phyloP scores from a whole-genome alignment of 2,797 vertebrate species.

The Denticeps clupeoides region DNA sequence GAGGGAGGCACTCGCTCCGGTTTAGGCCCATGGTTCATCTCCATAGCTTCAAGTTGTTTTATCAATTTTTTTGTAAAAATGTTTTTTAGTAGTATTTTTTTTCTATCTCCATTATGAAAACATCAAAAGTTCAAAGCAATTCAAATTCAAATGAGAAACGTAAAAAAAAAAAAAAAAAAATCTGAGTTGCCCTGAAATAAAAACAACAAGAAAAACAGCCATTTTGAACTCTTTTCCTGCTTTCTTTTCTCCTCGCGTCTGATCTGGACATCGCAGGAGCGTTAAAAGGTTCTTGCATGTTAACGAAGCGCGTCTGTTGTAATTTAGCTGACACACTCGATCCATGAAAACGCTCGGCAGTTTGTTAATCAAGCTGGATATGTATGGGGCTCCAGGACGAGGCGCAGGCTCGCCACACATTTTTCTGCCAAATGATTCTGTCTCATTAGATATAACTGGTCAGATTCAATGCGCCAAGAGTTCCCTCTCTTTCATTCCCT shows the following conservation, averaged over 20 bases:
- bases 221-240: too few relatives aligned
- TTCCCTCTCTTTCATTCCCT: conserved; percentile 1
- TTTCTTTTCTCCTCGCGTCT: conserved; percentile 10
- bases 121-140: too few relatives aligned
- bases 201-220: too few relatives aligned
- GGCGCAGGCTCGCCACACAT: conserved; percentile 10
- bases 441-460: conserved; percentile 5
- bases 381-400: conserved; percentile 26
- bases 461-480: neutral
- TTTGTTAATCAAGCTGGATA: conserved; percentile 56
- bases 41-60: too few relatives aligned
- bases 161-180: too few relatives aligned
- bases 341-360: conserved; percentile 46
- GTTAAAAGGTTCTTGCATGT: conserved; percentile 36
- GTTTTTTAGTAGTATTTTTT: too few relatives aligned
- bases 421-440: conserved; percentile 9
- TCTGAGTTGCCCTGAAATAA: too few relatives aligned
- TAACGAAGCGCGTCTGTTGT: conserved; percentile 41
- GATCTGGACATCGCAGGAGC: conserved; percentile 8
- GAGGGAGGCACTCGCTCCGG: too few relatives aligned
- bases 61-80: too few relatives aligned
- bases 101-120: too few relatives aligned
- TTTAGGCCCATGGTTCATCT: too few relatives aligned
- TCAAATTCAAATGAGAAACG: too few relatives aligned
- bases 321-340: conserved; percentile 55